Evolutionary conservation across 2,888 invertebrate genomes (phyloP).

Genomic region (Callimorpha dominula): DNA sequence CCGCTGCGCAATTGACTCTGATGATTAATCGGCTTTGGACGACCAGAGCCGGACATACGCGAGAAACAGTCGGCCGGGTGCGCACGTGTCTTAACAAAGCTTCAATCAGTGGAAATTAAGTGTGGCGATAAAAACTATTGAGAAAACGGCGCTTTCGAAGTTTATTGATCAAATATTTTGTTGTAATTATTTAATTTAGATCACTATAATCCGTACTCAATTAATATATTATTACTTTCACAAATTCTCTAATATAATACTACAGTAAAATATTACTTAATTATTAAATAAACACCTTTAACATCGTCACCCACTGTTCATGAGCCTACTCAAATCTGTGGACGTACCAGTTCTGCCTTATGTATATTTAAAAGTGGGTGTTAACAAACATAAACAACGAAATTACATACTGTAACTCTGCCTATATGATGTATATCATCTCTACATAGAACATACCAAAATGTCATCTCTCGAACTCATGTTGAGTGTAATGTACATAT

Average conservation of each 20-base stretch:
- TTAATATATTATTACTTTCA: background rate
- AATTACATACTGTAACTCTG: slow-evolving; percentile 59
- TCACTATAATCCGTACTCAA: background rate
- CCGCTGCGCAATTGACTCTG: slow-evolving; percentile 81
- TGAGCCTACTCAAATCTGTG: slow-evolving; percentile 68
- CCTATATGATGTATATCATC: slow-evolving; percentile 60
- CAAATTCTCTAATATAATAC: background rate
- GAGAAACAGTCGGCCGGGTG: slow-evolving; percentile 65
- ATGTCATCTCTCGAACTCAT: slow-evolving; percentile 45
- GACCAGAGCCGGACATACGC: slow-evolving; percentile 80
- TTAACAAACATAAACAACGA: slow-evolving; percentile 49
- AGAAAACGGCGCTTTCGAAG: slow-evolving; percentile 1
- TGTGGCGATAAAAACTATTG: slow-evolving; percentile 33
- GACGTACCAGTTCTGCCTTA: slow-evolving; percentile 63
- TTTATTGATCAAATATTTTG: background rate
- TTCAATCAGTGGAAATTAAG: slow-evolving; percentile 38
- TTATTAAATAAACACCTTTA: slow-evolving; percentile 56
- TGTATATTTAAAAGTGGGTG: slow-evolving; percentile 60
- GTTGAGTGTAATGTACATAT: slow-evolving; percentile 50
- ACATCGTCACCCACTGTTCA: slow-evolving; percentile 64
- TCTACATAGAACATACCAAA: slow-evolving; percentile 50
- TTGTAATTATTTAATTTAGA: slow-evolving; percentile 8
- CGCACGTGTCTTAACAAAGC: slow-evolving; percentile 44
- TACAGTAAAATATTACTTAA: background rate
- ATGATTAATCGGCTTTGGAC: slow-evolving; percentile 81